phyloP scores from a whole-genome alignment of 1,140 invertebrate species.

The Schlechtendalia chinensis region DNA sequence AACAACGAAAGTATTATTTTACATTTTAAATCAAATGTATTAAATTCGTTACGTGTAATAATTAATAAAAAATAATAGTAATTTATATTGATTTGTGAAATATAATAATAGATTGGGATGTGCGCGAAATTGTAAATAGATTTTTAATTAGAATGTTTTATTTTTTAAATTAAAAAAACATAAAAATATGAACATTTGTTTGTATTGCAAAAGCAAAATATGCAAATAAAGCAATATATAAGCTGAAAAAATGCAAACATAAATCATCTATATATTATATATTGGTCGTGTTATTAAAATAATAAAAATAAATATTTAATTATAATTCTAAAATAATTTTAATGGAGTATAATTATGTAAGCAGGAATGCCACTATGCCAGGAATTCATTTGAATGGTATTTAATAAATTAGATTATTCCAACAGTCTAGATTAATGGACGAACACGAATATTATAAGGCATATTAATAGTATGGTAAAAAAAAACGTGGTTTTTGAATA shows the following conservation, averaged over 20 bases:
- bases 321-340: neutral
- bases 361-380: slow-evolving; percentile 17
- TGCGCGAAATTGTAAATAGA: neutral
- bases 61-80: neutral
- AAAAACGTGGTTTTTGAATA: slow-evolving; percentile 38
- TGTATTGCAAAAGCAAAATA: slow-evolving; percentile 6
- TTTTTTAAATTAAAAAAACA: neutral
- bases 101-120: neutral
- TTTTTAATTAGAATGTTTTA: neutral
- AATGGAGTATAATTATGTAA: neutral
- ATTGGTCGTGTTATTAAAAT: neutral
- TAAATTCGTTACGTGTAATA: neutral
- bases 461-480: slow-evolving; percentile 45
- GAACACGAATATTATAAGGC: slow-evolving; percentile 53
- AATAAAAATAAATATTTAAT: neutral
- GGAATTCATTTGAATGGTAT: neutral
- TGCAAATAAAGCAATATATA: neutral
- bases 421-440: neutral
- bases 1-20: neutral
- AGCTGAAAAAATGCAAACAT: neutral
- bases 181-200: neutral
- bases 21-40: neutral
- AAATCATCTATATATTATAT: neutral
- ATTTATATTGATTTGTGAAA: slow-evolving; percentile 1
- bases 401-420: neutral